These are phyloP conservation scores for Cerceris ruficornis DNA, from an alignment of 2,888 invertebrate genomes.

Conservation along the genomic window DNA sequence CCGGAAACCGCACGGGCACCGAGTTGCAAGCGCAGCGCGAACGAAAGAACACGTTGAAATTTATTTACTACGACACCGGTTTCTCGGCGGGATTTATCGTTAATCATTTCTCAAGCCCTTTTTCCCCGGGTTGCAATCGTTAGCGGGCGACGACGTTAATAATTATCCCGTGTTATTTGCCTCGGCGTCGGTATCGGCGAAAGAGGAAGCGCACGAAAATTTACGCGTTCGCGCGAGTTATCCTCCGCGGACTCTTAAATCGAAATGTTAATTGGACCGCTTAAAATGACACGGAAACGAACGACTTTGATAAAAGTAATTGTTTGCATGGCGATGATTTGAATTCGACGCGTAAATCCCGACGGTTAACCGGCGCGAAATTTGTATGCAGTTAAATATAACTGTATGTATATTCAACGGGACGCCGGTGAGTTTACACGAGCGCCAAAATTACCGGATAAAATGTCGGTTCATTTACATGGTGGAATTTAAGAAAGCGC, in stretches of 20 bases:
- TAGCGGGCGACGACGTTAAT: constrained; percentile 32
- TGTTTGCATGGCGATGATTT: neutral
- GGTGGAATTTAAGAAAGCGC: constrained; percentile 36
- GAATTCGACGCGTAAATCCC: neutral
- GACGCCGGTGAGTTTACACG: constrained; percentile 7
- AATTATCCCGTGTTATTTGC: constrained; percentile 28
- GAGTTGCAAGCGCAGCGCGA: neutral
- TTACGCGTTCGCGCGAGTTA: neutral
- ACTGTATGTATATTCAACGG: neutral
- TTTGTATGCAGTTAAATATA: neutral
- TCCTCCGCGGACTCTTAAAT: neutral
- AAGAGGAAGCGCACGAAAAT: neutral
- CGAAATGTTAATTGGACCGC: neutral
- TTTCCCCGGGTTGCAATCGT: constrained; percentile 23
- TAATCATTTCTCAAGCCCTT: constrained; percentile 29
- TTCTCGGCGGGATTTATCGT: constrained; percentile 39
- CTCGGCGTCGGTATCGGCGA: neutral
- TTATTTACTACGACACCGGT: constrained; percentile 43
- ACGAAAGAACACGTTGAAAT: constrained; percentile 28
- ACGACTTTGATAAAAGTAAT: neutral
- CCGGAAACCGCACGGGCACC: too few species aligned
- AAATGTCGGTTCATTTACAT: constrained; percentile 39
- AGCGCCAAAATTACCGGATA: constrained; percentile 15
- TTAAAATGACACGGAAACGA: neutral
- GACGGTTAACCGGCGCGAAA: too few species aligned